Evolutionary conservation across 2,888 invertebrate species (phyloP).

Genomic region (Cephus sareptanus): DNA sequence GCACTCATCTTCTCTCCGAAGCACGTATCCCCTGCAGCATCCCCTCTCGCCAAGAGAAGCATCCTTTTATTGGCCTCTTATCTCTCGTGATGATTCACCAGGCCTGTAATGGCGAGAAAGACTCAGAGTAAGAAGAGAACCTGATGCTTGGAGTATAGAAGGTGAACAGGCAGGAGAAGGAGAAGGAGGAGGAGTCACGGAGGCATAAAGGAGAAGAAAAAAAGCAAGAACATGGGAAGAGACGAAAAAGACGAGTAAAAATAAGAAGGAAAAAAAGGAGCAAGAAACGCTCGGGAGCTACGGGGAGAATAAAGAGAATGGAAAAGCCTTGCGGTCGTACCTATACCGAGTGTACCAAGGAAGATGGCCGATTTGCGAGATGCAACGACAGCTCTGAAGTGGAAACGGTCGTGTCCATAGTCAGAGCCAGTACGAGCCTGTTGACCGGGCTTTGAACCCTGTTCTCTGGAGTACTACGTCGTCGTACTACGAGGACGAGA

Average conservation of each 20-base stretch:
- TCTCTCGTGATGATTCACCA: slow-evolving; percentile 44
- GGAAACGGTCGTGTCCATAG: not conserved
- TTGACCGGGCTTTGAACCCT: slow-evolving; percentile 59
- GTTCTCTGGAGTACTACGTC: slow-evolving; percentile 52
- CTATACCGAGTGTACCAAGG: not conserved
- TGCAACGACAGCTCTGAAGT: not conserved
- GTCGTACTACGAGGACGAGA: slow-evolving; percentile 37
- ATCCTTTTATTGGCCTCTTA: slow-evolving; percentile 46
- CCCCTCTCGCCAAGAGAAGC: slow-evolving; percentile 1
- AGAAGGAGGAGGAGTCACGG: slow-evolving; percentile 26
- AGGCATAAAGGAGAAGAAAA: slow-evolving; percentile 29
- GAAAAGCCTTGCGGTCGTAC: not conserved
- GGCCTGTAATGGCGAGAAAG: slow-evolving; percentile 20
- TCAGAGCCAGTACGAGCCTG: not conserved
- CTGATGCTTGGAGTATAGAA: slow-evolving; percentile 1
- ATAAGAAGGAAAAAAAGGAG: not conserved
- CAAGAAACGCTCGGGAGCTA: not conserved
- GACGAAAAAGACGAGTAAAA: not conserved
- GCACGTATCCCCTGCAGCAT: not conserved
- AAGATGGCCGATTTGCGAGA: not conserved
- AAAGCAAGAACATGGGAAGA: not conserved
- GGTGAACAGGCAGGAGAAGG: not conserved
- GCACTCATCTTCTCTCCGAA: not conserved
- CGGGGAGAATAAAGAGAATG: not conserved
- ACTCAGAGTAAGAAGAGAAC: not conserved